Percentiles rank a stretch among this genome's conserved stretches.
phyloP scores from a whole-genome alignment of 2,113 vertebrate genomes.

The Pachypanchax playfairii region DNA sequence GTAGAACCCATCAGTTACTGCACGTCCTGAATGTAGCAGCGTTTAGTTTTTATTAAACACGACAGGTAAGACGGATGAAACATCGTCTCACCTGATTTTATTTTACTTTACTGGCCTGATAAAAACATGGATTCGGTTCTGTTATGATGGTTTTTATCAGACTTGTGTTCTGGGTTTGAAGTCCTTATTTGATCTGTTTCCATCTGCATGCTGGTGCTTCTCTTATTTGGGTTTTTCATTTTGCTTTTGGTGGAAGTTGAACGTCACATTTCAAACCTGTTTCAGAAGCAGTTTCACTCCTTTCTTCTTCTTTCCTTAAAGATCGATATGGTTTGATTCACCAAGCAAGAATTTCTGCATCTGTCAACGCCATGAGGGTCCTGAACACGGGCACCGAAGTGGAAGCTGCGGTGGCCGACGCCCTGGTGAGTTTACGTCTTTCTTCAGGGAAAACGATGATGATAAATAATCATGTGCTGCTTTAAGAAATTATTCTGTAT shows the following conservation, averaged over 20 bases:
- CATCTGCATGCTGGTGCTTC: not conserved
- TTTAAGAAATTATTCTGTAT: no score
- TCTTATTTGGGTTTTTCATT: conserved; percentile 12
- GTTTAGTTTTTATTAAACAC: conserved; percentile 1
- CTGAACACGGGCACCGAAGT: conserved; percentile 96
- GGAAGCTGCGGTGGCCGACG: conserved; percentile 96
- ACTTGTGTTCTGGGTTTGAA: conserved; percentile 4
- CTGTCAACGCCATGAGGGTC: conserved; percentile 93
- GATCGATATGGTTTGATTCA: conserved; percentile 96
- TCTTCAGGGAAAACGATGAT: no score
- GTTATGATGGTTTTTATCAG: no score
- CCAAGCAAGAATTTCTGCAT: conserved; percentile 91
- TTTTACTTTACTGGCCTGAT: no score
- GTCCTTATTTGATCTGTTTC: not conserved
- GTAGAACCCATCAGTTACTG: conserved; percentile 25
- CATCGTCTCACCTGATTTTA: no score
- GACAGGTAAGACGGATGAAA: not conserved
- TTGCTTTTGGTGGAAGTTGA: conserved; percentile 18
- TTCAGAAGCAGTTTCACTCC: not conserved
- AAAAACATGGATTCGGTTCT: no score
- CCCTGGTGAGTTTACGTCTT: conserved; percentile 92
- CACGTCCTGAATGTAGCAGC: no score
- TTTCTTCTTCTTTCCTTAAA: conserved; percentile 41
- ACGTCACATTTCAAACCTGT: not conserved
- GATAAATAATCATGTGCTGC: no score